Percentiles rank a stretch among this genome's conserved stretches.
phyloP scores from a whole-genome alignment of 2,797 vertebrate species.

The Helarctos malayanus region DNA sequence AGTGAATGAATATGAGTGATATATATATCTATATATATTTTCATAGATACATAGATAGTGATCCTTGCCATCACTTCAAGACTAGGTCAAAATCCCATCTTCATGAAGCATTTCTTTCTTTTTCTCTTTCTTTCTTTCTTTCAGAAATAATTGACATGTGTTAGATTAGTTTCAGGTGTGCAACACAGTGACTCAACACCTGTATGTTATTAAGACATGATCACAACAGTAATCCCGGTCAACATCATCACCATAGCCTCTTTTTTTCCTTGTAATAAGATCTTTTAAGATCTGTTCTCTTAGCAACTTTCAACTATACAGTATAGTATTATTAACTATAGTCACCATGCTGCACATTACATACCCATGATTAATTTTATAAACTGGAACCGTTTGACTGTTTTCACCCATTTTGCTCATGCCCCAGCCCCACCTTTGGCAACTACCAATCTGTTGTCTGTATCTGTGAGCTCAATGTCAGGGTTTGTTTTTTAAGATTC shows the following conservation, averaged over 20 bases:
- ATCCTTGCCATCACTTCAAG: not conserved
- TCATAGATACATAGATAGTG: not conserved
- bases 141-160: not conserved
- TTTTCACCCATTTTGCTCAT: not conserved
- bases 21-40: not conserved
- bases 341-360: not conserved
- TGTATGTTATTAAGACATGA: not conserved
- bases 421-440: not conserved
- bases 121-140: not conserved
- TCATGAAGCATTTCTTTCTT: conserved; percentile 23
- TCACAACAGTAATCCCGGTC: not conserved
- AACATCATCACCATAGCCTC: not conserved
- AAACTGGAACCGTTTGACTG: not conserved
- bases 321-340: not conserved
- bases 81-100: not conserved
- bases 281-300: not conserved
- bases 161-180: not conserved
- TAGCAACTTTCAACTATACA: not conserved
- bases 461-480: not conserved
- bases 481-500: not conserved
- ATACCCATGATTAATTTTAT: not conserved
- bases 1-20: too few species aligned
- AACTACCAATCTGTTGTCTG: not conserved
- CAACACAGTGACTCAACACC: not conserved
- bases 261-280: not conserved